phyloP scores from a whole-genome alignment of 1,140 invertebrate species.

The Drosophila lacertosa region DNA sequence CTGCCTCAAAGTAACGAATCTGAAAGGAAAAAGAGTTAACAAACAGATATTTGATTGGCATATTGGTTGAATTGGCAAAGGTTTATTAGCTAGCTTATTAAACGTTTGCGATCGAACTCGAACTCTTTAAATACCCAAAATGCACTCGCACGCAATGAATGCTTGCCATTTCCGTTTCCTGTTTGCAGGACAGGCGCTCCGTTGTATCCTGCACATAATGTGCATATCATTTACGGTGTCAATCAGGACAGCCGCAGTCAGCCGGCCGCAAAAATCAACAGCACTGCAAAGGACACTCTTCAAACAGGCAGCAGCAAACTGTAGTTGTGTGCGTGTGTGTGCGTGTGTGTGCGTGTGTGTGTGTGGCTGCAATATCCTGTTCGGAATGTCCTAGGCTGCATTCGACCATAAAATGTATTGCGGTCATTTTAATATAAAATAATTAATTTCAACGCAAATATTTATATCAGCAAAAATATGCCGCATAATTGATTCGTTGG shows the following conservation, averaged over 20 bases:
- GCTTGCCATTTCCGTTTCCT: slow-evolving; percentile 81
- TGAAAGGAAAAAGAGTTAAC: background rate
- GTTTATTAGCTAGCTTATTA: slow-evolving; percentile 43
- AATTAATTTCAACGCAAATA: slow-evolving; percentile 82
- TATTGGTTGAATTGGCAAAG: background rate
- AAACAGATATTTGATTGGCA: no score
- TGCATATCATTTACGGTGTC: slow-evolving; percentile 80
- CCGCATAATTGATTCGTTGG: slow-evolving; percentile 75
- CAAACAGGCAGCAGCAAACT: slow-evolving; percentile 10
- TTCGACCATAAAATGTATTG: slow-evolving; percentile 78
- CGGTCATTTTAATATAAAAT: slow-evolving; percentile 83
- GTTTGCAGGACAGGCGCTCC: slow-evolving; percentile 62
- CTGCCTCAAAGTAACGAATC: slow-evolving; percentile 21
- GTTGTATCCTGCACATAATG: slow-evolving; percentile 76
- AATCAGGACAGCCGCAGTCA: slow-evolving; percentile 64
- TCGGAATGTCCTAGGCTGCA: slow-evolving; percentile 37
- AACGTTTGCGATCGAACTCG: slow-evolving; percentile 57
- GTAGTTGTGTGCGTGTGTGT: slow-evolving; percentile 2
- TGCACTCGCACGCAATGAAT: slow-evolving; percentile 63
- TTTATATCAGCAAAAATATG: slow-evolving; percentile 80
- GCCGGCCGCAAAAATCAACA: slow-evolving; percentile 52
- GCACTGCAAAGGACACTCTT: slow-evolving; percentile 28
- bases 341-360: slow-evolving; percentile 4
- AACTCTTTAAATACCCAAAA: slow-evolving; percentile 45
- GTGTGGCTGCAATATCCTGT: slow-evolving; percentile 35